These are phyloP conservation scores for Oegoconia quadripuncta DNA, from an alignment of 2,888 invertebrate species.

Conservation along the genomic window DNA sequence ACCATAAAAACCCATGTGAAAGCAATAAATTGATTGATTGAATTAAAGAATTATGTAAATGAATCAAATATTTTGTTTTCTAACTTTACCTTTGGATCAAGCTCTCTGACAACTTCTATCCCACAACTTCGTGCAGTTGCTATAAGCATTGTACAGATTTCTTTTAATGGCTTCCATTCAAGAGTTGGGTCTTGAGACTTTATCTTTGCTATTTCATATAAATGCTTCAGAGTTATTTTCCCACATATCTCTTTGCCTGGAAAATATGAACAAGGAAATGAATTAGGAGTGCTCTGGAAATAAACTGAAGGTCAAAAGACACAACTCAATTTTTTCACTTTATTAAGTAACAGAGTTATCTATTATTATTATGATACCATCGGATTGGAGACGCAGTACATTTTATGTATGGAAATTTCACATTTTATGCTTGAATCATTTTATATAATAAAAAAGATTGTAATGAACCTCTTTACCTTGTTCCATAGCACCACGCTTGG, in stretches of 20 bases:
- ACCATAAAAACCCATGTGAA: too few relatives aligned
- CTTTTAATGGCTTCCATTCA: conserved; percentile 80
- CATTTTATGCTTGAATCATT: too few relatives aligned
- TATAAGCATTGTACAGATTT: conserved; percentile 89
- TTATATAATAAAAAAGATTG: too few relatives aligned
- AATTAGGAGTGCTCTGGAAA: too few relatives aligned
- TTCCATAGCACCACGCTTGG: conserved; percentile 88
- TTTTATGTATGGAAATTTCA: too few relatives aligned
- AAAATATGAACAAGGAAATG: conserved; percentile 38
- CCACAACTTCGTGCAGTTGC: conserved; percentile 90
- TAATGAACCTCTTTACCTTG: conserved; percentile 44
- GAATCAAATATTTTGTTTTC: background rate
- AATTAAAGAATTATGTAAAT: background rate
- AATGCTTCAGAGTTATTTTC: conserved; percentile 94
- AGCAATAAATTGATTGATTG: too few relatives aligned
- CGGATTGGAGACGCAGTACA: too few relatives aligned
- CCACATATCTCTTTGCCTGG: conserved; percentile 89
- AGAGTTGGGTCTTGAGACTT: conserved; percentile 92
- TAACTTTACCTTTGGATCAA: conserved; percentile 83
- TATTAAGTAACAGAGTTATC: background rate
- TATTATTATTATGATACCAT: too few relatives aligned
- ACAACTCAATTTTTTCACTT: too few relatives aligned
- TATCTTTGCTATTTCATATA: conserved; percentile 99
- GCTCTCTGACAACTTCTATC: conserved; percentile 87
- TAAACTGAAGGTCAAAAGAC: too few relatives aligned